Percentiles rank a stretch among this genome's conserved stretches.
Evolutionary conservation across 2,113 vertebrate species (phyloP).

Genomic region (Dicentrarchus labrax): DNA sequence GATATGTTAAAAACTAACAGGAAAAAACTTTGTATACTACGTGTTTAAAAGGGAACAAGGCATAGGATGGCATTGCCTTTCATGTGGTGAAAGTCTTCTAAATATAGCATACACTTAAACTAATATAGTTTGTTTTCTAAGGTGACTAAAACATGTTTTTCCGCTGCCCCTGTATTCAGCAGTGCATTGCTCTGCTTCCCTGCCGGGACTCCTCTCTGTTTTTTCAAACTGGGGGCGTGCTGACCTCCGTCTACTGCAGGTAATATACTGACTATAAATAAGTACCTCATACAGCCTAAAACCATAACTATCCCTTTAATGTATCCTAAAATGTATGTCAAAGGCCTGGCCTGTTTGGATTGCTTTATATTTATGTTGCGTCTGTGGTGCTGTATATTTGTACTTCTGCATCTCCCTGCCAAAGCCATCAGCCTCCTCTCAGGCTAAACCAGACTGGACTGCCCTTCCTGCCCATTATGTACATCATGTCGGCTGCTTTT

Average conservation of each 20-base stretch:
- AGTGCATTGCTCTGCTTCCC: no score
- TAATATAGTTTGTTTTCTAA: no score
- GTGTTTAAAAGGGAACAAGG: background rate
- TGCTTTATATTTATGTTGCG: background rate
- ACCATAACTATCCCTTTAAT: background rate
- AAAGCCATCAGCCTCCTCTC: conserved; percentile 20
- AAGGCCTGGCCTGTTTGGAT: background rate
- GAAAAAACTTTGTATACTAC: background rate
- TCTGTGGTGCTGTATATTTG: conserved; percentile 2
- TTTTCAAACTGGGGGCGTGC: no score
- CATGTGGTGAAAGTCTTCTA: background rate
- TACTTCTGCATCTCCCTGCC: conserved; percentile 1
- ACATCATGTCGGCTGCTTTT: conserved; percentile 19
- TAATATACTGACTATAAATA: no score
- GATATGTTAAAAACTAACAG: background rate
- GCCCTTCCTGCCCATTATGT: conserved; percentile 3
- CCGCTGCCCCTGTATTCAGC: no score
- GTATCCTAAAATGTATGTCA: background rate
- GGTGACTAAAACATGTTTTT: no score
- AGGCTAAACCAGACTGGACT: background rate
- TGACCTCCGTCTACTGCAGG: no score
- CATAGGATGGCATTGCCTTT: background rate
- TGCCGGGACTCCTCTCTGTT: no score
- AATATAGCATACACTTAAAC: no score
- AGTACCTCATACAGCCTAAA: no score